These are phyloP conservation scores for Diplosoma virens DNA, from an alignment of 23 tunicate genomes.

Conservation along the genomic window DNA sequence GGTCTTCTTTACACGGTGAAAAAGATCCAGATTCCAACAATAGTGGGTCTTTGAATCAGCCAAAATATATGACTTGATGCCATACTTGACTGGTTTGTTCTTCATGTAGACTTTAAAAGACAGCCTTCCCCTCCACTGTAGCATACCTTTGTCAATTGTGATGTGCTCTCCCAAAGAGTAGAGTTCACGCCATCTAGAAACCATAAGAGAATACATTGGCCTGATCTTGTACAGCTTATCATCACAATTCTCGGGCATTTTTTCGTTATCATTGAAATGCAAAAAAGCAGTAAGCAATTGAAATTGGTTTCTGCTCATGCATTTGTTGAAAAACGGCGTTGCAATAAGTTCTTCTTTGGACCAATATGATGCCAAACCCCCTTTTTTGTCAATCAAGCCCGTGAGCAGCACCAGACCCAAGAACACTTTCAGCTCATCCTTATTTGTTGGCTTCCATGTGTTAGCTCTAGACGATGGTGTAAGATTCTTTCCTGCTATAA, in stretches of 20 bases:
- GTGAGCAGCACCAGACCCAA: constrained; percentile 32
- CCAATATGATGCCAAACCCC: neutral
- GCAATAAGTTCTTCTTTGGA: neutral
- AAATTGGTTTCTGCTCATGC: constrained; percentile 22
- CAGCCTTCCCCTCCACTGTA: constrained; percentile 36
- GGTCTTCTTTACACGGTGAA: constrained; percentile 8
- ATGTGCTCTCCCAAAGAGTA: constrained; percentile 42
- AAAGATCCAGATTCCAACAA: constrained; percentile 36
- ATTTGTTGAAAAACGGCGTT: constrained; percentile 14
- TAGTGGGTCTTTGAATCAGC: constrained; percentile 28
- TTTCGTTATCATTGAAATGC: constrained; percentile 35
- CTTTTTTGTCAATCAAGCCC: constrained; percentile 10
- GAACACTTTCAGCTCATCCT: constrained; percentile 9
- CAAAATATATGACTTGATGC: constrained; percentile 43
- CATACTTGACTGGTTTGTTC: constrained; percentile 36
- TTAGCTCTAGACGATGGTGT: neutral
- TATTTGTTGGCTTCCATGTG: neutral
- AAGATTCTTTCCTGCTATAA: neutral
- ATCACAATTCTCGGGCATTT: constrained; percentile 8
- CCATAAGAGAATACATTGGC: constrained; percentile 3
- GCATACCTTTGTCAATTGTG: constrained; percentile 41
- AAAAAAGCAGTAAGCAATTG: constrained; percentile 13
- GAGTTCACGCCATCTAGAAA: constrained; percentile 20
- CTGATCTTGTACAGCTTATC: constrained; percentile 26
- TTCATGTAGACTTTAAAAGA: constrained; percentile 25